Evolutionary conservation across 2,113 vertebrate genomes (phyloP).

Genomic region (Sakesphorus luctuosus): DNA sequence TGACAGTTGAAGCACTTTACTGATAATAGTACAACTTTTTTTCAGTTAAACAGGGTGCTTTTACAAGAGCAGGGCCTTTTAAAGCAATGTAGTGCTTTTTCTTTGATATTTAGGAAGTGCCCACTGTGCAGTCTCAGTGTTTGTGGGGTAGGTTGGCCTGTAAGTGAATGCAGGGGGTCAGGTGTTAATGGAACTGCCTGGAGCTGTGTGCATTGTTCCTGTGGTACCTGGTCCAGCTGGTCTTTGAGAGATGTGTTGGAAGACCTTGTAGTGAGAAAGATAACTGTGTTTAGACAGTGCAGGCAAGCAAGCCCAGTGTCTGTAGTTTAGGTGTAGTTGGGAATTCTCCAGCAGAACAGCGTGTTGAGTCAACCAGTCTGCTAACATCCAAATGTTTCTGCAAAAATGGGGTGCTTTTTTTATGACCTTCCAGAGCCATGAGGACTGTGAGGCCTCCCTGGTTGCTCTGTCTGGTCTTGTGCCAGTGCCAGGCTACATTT

Average conservation of each 20-base stretch:
- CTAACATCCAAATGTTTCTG: background rate
- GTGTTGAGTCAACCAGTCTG: background rate
- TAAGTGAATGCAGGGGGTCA: accelerated
- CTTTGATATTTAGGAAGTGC: background rate
- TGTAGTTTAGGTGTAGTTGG: background rate
- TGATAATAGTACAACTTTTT: background rate
- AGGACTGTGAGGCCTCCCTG: background rate
- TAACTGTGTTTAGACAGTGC: background rate
- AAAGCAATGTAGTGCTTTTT: background rate
- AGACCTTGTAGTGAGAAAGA: background rate
- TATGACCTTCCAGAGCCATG: background rate
- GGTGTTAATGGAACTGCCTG: background rate
- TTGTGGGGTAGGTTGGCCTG: background rate
- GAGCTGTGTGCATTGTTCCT: accelerated
- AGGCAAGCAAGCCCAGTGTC: background rate
- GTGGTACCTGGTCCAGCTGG: background rate
- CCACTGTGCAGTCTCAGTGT: background rate
- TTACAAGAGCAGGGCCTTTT: background rate
- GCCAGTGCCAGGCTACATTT: background rate
- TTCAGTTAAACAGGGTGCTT: background rate
- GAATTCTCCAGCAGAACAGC: background rate
- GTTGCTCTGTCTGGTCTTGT: background rate
- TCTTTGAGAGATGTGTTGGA: background rate
- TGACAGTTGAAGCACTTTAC: background rate
- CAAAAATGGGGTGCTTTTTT: background rate